Evolutionary conservation across 2,888 invertebrate genomes (phyloP).

Genomic region (Syrista parreyssii): DNA sequence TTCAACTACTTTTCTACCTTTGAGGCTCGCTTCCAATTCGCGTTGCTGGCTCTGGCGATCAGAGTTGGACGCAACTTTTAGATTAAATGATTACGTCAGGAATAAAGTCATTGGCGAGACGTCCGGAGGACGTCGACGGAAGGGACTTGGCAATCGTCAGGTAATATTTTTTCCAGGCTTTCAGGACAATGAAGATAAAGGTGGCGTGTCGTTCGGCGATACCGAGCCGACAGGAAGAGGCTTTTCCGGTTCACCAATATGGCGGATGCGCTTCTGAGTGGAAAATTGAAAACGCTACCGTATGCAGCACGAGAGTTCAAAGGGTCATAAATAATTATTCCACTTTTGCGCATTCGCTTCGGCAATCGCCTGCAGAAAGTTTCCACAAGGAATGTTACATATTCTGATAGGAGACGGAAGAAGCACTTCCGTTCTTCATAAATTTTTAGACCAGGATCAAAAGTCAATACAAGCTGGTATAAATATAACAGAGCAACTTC

Average conservation of each 20-base stretch:
- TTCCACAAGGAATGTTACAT: not conserved
- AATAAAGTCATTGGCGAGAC: not conserved
- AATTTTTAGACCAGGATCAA: not conserved
- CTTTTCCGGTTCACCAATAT: constrained; percentile 1
- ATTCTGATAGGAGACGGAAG: not conserved
- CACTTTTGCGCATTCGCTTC: not conserved
- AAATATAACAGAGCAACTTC: not conserved
- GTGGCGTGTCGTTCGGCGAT: not conserved
- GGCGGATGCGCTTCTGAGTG: constrained; percentile 25
- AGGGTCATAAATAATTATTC: constrained; percentile 20
- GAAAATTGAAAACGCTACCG: constrained; percentile 41
- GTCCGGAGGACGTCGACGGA: not conserved
- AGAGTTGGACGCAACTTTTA: not conserved
- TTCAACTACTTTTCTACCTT: not conserved
- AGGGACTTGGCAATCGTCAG: too few relatives aligned
- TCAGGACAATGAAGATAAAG: not conserved
- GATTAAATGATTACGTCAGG: not conserved
- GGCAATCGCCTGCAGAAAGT: not conserved
- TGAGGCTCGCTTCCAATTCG: not conserved
- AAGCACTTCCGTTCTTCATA: not conserved
- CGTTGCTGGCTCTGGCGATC: not conserved
- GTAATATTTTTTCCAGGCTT: not conserved
- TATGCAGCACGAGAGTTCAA: constrained; percentile 29
- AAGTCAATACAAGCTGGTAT: not conserved
- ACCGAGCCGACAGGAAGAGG: not conserved